phyloP scores from a whole-genome alignment of 1,140 invertebrate species.

The Pseudomyrmex cubaensis region DNA sequence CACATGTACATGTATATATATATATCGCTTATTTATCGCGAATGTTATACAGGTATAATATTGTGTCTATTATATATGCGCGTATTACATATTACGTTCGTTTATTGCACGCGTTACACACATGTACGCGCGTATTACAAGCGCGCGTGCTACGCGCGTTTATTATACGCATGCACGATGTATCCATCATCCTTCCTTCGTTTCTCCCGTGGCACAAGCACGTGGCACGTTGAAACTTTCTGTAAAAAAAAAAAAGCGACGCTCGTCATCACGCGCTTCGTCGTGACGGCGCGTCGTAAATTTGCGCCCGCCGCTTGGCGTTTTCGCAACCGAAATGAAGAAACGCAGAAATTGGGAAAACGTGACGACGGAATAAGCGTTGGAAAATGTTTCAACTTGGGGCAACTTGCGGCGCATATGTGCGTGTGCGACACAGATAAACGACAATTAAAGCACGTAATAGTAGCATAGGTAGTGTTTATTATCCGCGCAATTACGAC shows the following conservation, averaged over 20 bases:
- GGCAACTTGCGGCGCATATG: not conserved
- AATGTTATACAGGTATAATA: not conserved
- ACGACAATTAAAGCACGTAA: not conserved
- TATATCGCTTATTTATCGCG: not conserved
- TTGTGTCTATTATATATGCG: not conserved
- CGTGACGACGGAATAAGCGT: not conserved
- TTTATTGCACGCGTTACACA: conserved; percentile 17
- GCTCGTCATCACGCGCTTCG: not conserved
- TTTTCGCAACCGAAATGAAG: conserved; percentile 40
- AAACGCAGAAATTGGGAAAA: conserved; percentile 32
- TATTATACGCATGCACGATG: conserved; percentile 7
- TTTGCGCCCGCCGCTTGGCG: not conserved
- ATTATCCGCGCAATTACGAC: not conserved
- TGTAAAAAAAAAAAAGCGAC: conserved; percentile 1
- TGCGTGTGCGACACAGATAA: not conserved
- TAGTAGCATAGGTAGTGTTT: not conserved
- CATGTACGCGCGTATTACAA: conserved; percentile 21
- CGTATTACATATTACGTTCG: not conserved
- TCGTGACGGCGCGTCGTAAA: conserved; percentile 44
- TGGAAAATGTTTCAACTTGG: conserved; percentile 11
- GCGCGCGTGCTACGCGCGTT: not conserved
- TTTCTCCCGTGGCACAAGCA: not conserved
- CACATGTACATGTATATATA: not conserved
- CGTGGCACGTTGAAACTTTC: conserved; percentile 50
- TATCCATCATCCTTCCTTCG: not conserved